Percentiles rank a stretch among this genome's conserved stretches.
Evolutionary conservation across 2,888 invertebrate species (phyloP).

Genomic region (Labia minor): DNA sequence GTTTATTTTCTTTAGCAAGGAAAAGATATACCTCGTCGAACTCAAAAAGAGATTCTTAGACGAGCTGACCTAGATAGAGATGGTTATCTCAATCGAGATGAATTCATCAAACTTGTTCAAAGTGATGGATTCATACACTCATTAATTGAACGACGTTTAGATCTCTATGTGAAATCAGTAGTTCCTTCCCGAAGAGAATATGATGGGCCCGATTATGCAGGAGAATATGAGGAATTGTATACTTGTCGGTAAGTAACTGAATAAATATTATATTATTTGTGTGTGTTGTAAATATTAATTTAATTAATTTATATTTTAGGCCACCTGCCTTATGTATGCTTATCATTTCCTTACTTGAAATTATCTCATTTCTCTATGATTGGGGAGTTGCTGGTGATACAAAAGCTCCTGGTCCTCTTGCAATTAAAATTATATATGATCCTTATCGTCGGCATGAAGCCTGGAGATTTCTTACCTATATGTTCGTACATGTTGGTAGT

Average conservation of each 20-base stretch:
- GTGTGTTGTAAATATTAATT: too few relatives aligned
- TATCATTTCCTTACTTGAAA: constrained; percentile 25
- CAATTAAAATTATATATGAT: constrained; percentile 75
- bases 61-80: constrained; percentile 20
- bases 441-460: constrained; percentile 73
- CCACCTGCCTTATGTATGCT: constrained; percentile 20
- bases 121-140: not conserved
- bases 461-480: constrained; percentile 90
- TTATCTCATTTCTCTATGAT: constrained; percentile 29
- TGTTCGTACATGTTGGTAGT: constrained; percentile 93
- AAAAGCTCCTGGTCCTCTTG: constrained; percentile 62
- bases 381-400: constrained; percentile 32
- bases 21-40: constrained; percentile 56
- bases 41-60: constrained; percentile 39
- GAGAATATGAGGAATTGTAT: constrained; percentile 82
- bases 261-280: too few relatives aligned
- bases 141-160: constrained; percentile 15
- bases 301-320: not conserved
- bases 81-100: constrained; percentile 21
- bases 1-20: too few relatives aligned
- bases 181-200: not conserved
- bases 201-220: constrained; percentile 32
- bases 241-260: constrained; percentile 49
- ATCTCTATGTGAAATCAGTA: not conserved
- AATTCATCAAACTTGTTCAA: constrained; percentile 20